Evolutionary conservation across 2,113 vertebrate species (phyloP), one percentile per base, ranked within the genome.

Genomic region (Semnornis frantzii): DNA sequence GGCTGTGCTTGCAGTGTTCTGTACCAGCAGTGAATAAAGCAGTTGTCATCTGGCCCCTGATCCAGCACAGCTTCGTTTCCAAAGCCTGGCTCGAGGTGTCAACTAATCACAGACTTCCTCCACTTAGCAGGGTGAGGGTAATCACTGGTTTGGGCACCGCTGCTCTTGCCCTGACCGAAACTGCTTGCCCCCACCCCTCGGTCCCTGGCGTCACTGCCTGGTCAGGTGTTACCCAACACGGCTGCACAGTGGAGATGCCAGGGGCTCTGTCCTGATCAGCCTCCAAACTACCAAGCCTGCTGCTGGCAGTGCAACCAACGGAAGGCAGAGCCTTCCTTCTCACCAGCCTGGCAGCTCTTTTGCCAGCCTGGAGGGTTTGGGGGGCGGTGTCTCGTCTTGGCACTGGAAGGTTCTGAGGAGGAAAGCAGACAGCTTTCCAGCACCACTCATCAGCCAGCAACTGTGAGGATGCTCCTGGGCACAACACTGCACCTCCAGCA

Each of bases 101-200:
- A 91, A 90, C 87, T 96, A 96, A 96, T 96, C 94, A 94, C 92
- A 93, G 85, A 95, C 83, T 94, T 97, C 96, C 95, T 95, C 93
- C 94, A 92, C 95, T 96, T 95, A 95, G 88, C 96, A 96, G 81
- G 55, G 89, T 3, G 31, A 83, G 81, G 82, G 84, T 94, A 95
- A 97, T 95, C 94, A 96, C 89, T 75, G 81, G 92, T 94, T 95
- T 95, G 95, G 87, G 66, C 73, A 55, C 87, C 68, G 82, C 79
- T 87, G 82, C 94, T 93, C 93, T 82, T 93, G 93, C 85, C 95
- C 91, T 31, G 94, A 94, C 94, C 93, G 93, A 97, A 96, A 96
- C 94, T 96, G 48, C 80, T 94, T 90, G 82, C 93, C 91, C 92
- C 91, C 89, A 92, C 91, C 93, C 92, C 92, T 75, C 3, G 30